These are phyloP conservation scores for Astyanax mexicanus DNA, from an alignment of 2,797 vertebrate genomes.

Conservation along the genomic window DNA sequence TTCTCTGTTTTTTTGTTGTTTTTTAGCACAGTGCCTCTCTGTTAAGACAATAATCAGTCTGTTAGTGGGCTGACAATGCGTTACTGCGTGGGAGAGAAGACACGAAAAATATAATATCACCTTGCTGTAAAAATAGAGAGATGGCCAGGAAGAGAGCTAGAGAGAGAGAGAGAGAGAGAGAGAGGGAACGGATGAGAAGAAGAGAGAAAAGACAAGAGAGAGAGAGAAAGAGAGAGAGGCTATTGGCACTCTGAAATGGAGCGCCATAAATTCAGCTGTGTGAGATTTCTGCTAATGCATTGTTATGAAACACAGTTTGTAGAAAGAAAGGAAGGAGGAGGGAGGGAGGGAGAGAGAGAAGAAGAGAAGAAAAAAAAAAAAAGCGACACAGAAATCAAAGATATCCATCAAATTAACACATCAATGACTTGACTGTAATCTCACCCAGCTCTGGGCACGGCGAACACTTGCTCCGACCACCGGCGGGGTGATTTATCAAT, in stretches of 20 bases:
- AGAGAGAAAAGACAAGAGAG: conserved; percentile 13
- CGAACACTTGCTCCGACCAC: conserved; percentile 70
- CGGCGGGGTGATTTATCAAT: conserved; percentile 96
- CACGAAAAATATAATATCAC: conserved; percentile 56
- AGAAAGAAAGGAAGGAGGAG: conserved; percentile 53
- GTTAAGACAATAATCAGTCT: conserved; percentile 57
- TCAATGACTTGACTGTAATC: conserved; percentile 94
- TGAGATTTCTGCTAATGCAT: conserved; percentile 56
- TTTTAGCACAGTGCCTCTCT: conserved; percentile 41
- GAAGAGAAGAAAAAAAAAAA: conserved; percentile 56
- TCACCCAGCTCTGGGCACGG: conserved; percentile 84
- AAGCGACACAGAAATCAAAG: conserved; percentile 76
- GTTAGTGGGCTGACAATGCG: conserved; percentile 57
- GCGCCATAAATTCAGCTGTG: conserved; percentile 59
- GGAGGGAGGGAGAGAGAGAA: conserved; percentile 56
- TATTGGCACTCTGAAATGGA: conserved; percentile 52
- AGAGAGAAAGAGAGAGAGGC: conserved; percentile 15
- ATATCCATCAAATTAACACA: conserved; percentile 99
- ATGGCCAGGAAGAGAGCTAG: conserved; percentile 17
- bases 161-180: conserved; percentile 10
- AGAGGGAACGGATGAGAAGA: conserved; percentile 36
- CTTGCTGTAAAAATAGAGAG: conserved; percentile 55
- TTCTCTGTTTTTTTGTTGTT: not conserved
- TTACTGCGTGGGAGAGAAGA: conserved; percentile 51
- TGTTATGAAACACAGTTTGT: conserved; percentile 58